Evolutionary conservation across 2,797 vertebrate genomes (phyloP), one percentile per base, ranked within the genome.

Genomic region (Oryzias dopingdopingensis): DNA sequence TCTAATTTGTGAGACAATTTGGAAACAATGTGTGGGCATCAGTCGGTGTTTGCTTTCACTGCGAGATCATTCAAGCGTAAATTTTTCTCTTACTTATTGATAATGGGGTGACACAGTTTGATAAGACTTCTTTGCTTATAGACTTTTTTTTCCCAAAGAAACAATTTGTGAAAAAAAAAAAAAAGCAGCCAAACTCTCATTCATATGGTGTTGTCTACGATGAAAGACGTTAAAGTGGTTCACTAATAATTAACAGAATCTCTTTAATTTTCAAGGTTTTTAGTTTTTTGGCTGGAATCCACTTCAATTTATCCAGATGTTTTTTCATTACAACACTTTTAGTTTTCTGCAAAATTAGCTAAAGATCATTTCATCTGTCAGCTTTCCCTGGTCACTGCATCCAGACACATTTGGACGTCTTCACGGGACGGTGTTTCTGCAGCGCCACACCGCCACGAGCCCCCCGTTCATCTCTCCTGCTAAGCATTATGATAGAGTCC

Each of bases 401-500:
- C 18, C 4, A 49, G 7, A 23, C 22, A 53, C 65, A 52, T 60
- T 14, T n/a, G 4, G 4, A 60, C 56, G 18, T 57, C 63, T 54
- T 40, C 37, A 5, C 26, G 20, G 59, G 14, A 37, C 14, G 83
- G 83, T 77, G 80, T 82, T 76, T 77, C 74, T 75, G 61, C 56
- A 62, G 18, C 52, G 15, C 49, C 3, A 32, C 72, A 59, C 59
- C 59, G 15, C 50, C 26, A 7, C 2, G 37, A 70, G 72, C 76
- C 74, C 72, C 26, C 76, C 65, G 79, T 86, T 88, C 86, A 75
- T 65, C 51, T 72, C 81, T 86, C 84, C 86, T 67, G 86, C 89
- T 79, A 79, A 83, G 83, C 76, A 50, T 85, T 82, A 79, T 89
- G 87, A 90, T 89, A 85, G 85, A 83, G 82, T 81, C 81, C 65